These are phyloP conservation scores for Pterocles burchelli DNA, from an alignment of 2,113 vertebrate genomes.

Conservation along the genomic window DNA sequence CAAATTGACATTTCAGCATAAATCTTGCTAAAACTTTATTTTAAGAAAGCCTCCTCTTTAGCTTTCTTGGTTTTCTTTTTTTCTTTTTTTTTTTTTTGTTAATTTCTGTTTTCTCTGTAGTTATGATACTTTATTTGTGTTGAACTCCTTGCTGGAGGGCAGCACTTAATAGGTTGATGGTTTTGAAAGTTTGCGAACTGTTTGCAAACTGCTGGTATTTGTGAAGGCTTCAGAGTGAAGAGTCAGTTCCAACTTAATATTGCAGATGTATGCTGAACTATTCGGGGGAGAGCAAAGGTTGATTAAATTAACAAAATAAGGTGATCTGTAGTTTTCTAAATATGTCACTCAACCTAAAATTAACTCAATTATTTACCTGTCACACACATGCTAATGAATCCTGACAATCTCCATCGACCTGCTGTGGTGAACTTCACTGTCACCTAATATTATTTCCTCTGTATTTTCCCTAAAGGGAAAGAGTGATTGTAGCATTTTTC, in stretches of 20 bases:
- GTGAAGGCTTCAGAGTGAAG: neutral
- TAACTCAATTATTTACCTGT: constrained; percentile 73
- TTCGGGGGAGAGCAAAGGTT: constrained; percentile 58
- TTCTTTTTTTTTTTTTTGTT: neutral
- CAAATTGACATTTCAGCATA: neutral
- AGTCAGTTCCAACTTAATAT: constrained; percentile 53
- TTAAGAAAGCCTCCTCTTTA: neutral
- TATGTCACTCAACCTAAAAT: constrained; percentile 72
- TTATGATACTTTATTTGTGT: neutral
- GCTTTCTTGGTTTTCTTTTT: neutral
- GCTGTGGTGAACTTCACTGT: neutral
- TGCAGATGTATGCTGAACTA: constrained; percentile 26
- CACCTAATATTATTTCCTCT: constrained; percentile 12
- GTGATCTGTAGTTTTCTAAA: constrained; percentile 68
- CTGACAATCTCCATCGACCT: constrained; percentile 43
- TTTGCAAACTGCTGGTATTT: neutral
- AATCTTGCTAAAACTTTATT: neutral
- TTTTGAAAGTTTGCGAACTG: neutral
- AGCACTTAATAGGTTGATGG: neutral
- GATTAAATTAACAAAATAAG: constrained; percentile 67
- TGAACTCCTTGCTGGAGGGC: neutral
- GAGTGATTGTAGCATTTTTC: neutral
- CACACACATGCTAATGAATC: constrained; percentile 66
- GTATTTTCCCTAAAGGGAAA: neutral
- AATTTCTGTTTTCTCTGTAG: neutral